Evolutionary conservation across 1,140 invertebrate genomes (phyloP).

Genomic region (Ceratosolen solmsi): DNA sequence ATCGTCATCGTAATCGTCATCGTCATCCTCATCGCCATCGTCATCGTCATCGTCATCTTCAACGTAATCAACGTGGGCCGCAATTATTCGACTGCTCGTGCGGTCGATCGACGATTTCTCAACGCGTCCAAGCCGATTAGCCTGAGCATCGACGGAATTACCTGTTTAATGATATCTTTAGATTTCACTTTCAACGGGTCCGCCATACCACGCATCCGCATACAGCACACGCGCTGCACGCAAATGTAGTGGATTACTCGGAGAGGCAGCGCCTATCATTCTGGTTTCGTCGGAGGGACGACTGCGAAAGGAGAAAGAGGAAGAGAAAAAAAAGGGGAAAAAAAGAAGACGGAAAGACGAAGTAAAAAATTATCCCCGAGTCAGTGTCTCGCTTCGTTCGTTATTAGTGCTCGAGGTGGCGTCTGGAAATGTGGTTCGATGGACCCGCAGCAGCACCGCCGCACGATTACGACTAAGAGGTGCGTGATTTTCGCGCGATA

Average conservation of each 20-base stretch:
- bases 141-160: not conserved
- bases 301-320: not conserved
- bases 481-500: too few species aligned
- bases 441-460: not conserved
- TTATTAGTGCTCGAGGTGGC: not conserved
- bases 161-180: conserved; percentile 26
- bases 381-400: not conserved
- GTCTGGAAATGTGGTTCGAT: not conserved
- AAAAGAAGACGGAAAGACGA: not conserved
- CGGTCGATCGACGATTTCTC: conserved; percentile 9
- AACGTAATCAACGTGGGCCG: not conserved
- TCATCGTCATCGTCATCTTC: not conserved
- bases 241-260: conserved; percentile 8
- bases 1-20: too few species aligned
- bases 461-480: too few species aligned
- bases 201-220: not conserved
- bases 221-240: not conserved
- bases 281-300: conserved; percentile 5
- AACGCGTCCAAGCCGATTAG: not conserved
- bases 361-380: not conserved
- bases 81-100: not conserved
- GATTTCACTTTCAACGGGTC: conserved; percentile 34
- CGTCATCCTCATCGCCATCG: not conserved
- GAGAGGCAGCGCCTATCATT: conserved; percentile 12
- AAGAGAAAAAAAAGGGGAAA: not conserved